phyloP scores from a whole-genome alignment of 2,888 invertebrate species.

The Stenchaetothrips biformis region DNA sequence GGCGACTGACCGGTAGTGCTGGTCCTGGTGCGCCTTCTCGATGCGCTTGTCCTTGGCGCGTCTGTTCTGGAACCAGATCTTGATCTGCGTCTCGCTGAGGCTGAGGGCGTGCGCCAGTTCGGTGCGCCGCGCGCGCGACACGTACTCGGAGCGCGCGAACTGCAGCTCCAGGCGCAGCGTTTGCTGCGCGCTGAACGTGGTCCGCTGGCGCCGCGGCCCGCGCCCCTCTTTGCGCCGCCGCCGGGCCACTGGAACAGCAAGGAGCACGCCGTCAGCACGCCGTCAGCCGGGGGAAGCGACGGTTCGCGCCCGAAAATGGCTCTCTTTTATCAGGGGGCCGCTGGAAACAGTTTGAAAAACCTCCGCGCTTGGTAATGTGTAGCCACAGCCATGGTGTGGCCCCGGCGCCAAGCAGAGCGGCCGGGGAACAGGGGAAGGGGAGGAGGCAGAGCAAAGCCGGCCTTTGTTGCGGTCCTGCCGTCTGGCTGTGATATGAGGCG shows the following conservation, averaged over 20 bases:
- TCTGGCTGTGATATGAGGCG: slow-evolving; percentile 20
- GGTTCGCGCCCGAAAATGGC: no score
- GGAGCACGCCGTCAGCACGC: neutral
- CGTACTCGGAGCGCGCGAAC: slow-evolving; percentile 88
- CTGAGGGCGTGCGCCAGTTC: slow-evolving; percentile 67
- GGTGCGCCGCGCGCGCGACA: slow-evolving; percentile 76
- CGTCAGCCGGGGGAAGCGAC: no score
- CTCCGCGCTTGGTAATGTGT: no score
- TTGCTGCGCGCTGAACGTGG: slow-evolving; percentile 92
- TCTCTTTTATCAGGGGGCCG: no score
- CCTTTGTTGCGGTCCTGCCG: slow-evolving; percentile 10
- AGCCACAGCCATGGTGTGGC: no score
- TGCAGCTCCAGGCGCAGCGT: slow-evolving; percentile 85
- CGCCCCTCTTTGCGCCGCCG: slow-evolving; percentile 80
- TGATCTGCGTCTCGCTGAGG: slow-evolving; percentile 70
- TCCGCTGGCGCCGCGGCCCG: slow-evolving; percentile 76
- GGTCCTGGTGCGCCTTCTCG: slow-evolving; percentile 92
- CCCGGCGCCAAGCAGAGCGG: no score
- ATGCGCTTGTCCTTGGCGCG: slow-evolving; percentile 94
- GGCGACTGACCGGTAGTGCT: slow-evolving; percentile 74
- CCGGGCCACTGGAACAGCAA: slow-evolving; percentile 67
- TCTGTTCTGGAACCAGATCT: slow-evolving; percentile 92
- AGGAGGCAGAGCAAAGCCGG: neutral
- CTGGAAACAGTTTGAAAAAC: no score
- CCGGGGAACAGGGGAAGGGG: no score